Evolutionary conservation across 2,113 vertebrate species (phyloP), one percentile per base, ranked within the genome.

Genomic region (Chionodraco myersi): DNA sequence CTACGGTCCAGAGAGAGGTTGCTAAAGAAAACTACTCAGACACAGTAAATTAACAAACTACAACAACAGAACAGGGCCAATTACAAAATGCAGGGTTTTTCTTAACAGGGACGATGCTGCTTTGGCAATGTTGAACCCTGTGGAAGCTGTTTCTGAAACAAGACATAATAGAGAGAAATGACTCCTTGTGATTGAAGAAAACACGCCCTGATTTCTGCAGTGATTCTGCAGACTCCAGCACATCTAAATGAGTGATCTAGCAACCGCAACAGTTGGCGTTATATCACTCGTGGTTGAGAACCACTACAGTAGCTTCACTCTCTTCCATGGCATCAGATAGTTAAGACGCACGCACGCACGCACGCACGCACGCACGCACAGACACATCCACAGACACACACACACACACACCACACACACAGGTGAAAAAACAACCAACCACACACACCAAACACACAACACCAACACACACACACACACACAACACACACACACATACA

Each of bases 231-330:
- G 70, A 76, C 47, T 72, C 15, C 52, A 21, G 45, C 45, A 14
- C 60, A 60, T 80, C 45, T 48, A 73, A 23, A 86, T 51, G 44
- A 86, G n/a, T 66, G 83, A 82, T 77, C 68, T 64, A 15, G 54
- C 1, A 3, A 76, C 52, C 18, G 7, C 49, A 75, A 66, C 66
- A 82, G 63, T 52, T 59, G 45, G 54, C 30, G 2, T 54, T 75
- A 77, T 72, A 76, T 75, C 59, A 34, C 48, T 7, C 48, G 45
- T 47, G 30, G 41, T 34, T 16, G 59, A 57, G 16, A 77, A 59
- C 11, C 48, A 60, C 47, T 59, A 61, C 49, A 80, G 66, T 36
- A 60, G 56, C 52, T 18, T 75, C 51, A 45, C 54, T 67, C 41
- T 69, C 36, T 36, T 81, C 68, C n/a, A 18, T 21, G 4, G 52